These are phyloP conservation scores for Drosophila trapezifrons DNA, from an alignment of 1,140 invertebrate species.

Conservation along the genomic window DNA sequence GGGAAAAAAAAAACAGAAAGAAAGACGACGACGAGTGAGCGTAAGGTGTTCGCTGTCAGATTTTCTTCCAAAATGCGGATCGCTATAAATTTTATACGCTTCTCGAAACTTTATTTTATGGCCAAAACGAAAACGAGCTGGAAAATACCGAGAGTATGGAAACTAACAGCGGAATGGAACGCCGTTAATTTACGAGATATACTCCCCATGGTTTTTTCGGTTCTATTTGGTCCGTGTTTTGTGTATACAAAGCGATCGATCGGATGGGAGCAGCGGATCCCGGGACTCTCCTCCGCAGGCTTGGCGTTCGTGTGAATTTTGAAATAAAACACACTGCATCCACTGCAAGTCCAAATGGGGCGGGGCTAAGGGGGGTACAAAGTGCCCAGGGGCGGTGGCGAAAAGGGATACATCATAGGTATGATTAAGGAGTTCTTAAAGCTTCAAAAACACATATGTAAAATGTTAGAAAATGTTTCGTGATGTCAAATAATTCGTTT, in stretches of 20 bases:
- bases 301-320: slow-evolving; percentile 69
- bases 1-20: neutral
- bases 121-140: slow-evolving; percentile 41
- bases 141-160: slow-evolving; percentile 14
- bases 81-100: slow-evolving; percentile 82
- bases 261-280: slow-evolving; percentile 13
- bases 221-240: slow-evolving; percentile 46
- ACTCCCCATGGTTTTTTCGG: slow-evolving; percentile 73
- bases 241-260: slow-evolving; percentile 63
- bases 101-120: slow-evolving; percentile 82
- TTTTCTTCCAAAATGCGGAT: slow-evolving; percentile 62
- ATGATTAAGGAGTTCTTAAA: neutral
- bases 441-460: no score
- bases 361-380: neutral
- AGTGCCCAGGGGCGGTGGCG: slow-evolving; percentile 5
- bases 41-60: slow-evolving; percentile 80
- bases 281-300: slow-evolving; percentile 15
- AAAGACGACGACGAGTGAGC: slow-evolving; percentile 7
- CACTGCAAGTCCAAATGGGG: slow-evolving; percentile 2
- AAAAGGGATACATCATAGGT: neutral
- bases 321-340: slow-evolving; percentile 78
- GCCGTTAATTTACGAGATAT: slow-evolving; percentile 83
- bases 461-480: neutral
- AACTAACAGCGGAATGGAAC: slow-evolving; percentile 56
- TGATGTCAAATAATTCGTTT: neutral